Evolutionary conservation across 1,140 invertebrate species (phyloP).

Genomic region (Ditylenchus dipsaci): DNA sequence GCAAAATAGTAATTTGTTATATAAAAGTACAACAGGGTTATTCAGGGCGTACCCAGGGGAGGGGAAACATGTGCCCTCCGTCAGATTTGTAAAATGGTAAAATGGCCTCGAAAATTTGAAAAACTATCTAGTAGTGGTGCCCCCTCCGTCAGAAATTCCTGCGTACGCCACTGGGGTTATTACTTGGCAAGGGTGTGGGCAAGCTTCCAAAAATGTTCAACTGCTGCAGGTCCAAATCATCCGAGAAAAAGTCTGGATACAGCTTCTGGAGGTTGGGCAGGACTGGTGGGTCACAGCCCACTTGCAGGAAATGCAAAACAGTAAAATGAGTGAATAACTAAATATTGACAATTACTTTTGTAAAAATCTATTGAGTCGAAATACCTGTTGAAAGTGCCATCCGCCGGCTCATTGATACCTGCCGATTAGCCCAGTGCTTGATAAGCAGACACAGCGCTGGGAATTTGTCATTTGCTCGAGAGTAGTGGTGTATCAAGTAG

Average conservation of each 20-base stretch:
- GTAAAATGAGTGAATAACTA: slow-evolving; percentile 85
- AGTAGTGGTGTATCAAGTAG: slow-evolving; percentile 40
- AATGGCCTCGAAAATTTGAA: no score
- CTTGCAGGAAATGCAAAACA: slow-evolving; percentile 92
- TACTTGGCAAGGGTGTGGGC: slow-evolving; percentile 12
- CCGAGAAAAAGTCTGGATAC: slow-evolving; percentile 35
- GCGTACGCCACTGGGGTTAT: no score
- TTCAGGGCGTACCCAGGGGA: no score
- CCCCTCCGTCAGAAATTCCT: no score
- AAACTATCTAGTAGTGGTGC: no score
- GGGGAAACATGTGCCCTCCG: no score
- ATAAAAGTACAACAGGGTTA: no score
- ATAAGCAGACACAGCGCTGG: slow-evolving; percentile 80
- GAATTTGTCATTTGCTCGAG: slow-evolving; percentile 82
- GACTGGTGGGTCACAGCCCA: slow-evolving; percentile 64
- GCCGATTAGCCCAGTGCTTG: slow-evolving; percentile 89
- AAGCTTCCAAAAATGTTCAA: slow-evolving; percentile 38
- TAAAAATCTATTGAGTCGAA: no score
- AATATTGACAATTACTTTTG: no score
- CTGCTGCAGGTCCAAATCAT: slow-evolving; percentile 7
- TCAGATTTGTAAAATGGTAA: slow-evolving; percentile 11
- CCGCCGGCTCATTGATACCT: slow-evolving; percentile 87
- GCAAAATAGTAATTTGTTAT: slow-evolving; percentile 45
- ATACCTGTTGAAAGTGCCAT: slow-evolving; percentile 72
- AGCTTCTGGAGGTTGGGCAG: slow-evolving; percentile 49